Conservation (phyloP, 2,113 vertebrate genomes). For the Synchiropus splendidus region DNA sequence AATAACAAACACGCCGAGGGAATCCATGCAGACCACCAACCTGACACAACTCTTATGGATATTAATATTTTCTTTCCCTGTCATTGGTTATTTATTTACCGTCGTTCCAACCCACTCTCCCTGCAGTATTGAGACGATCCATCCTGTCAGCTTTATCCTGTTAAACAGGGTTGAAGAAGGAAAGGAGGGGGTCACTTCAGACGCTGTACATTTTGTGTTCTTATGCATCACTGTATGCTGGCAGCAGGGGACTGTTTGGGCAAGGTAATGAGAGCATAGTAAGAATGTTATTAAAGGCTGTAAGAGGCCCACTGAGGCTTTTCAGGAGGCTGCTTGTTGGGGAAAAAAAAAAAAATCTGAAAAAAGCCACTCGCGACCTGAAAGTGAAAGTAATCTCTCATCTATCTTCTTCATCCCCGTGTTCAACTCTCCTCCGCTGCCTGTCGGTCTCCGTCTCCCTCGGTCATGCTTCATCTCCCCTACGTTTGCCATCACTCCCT, state of each 20-base stretch:
- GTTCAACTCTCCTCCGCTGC: background rate
- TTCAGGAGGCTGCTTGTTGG: conserved; percentile 7
- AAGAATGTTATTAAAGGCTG: conserved; percentile 26
- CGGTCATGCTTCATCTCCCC: background rate
- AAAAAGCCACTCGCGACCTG: conserved; percentile 6
- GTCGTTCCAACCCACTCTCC: conserved; percentile 30
- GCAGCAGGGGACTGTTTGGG: conserved; percentile 18
- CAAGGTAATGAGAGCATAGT: conserved; percentile 27
- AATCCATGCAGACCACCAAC: conserved; percentile 30
- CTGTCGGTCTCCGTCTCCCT: conserved; percentile 1
- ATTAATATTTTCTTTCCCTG: conserved; percentile 42
- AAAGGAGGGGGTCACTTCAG: background rate
- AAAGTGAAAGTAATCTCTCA: conserved; percentile 17
- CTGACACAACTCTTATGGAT: conserved; percentile 34
- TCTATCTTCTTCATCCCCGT: conserved; percentile 6
- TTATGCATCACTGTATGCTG: conserved; percentile 10
- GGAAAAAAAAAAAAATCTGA: conserved; percentile 9
- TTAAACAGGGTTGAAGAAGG: conserved; percentile 22
- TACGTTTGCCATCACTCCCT: background rate
- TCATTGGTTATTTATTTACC: conserved; percentile 41
- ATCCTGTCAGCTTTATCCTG: conserved; percentile 43
- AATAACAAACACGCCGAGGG: conserved; percentile 34
- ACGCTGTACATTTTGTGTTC: conserved; percentile 2
- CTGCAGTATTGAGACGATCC: conserved; percentile 38
- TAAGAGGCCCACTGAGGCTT: conserved; percentile 16